phyloP scores from a whole-genome alignment of 2,888 invertebrate genomes.

The Gymnosoma rotundatum region DNA sequence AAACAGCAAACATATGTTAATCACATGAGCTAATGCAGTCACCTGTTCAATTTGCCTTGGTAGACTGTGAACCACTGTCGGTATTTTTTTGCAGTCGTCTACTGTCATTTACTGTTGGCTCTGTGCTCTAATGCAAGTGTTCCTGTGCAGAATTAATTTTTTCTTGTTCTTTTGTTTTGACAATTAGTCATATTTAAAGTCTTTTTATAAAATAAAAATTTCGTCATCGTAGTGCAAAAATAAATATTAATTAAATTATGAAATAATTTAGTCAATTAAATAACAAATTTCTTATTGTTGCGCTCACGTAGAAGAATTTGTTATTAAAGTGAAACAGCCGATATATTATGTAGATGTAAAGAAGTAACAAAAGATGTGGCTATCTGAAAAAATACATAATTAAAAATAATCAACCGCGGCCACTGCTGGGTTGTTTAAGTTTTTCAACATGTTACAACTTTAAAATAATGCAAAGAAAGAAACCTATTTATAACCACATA shows the following conservation, averaged over 20 bases:
- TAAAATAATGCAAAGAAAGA: not conserved
- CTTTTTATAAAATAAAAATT: slow-evolving; percentile 33
- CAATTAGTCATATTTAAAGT: slow-evolving; percentile 59
- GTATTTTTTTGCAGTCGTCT: not conserved
- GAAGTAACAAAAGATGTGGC: slow-evolving; percentile 8
- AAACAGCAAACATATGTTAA: too few relatives aligned
- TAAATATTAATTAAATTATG: slow-evolving; percentile 69
- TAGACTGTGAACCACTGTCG: too few relatives aligned
- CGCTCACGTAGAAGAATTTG: not conserved
- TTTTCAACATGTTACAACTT: slow-evolving; percentile 26
- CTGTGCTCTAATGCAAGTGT: slow-evolving; percentile 1
- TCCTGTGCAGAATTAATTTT: slow-evolving; percentile 24
- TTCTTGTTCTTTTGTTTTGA: slow-evolving; percentile 30
- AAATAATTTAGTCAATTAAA: slow-evolving; percentile 54
- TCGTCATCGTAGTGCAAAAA: slow-evolving; percentile 48
- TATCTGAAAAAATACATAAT: slow-evolving; percentile 9
- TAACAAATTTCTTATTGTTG: not conserved
- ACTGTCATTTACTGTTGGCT: too few relatives aligned
- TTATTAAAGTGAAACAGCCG: not conserved
- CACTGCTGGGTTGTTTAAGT: not conserved
- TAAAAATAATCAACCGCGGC: slow-evolving; percentile 22
- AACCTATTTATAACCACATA: not conserved
- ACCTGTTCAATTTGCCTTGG: too few relatives aligned
- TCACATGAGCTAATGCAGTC: too few relatives aligned
- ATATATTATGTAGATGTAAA: not conserved